Conservation (phyloP, 2,113 vertebrate genomes). For the Tragelaphus strepsiceros region DNA sequence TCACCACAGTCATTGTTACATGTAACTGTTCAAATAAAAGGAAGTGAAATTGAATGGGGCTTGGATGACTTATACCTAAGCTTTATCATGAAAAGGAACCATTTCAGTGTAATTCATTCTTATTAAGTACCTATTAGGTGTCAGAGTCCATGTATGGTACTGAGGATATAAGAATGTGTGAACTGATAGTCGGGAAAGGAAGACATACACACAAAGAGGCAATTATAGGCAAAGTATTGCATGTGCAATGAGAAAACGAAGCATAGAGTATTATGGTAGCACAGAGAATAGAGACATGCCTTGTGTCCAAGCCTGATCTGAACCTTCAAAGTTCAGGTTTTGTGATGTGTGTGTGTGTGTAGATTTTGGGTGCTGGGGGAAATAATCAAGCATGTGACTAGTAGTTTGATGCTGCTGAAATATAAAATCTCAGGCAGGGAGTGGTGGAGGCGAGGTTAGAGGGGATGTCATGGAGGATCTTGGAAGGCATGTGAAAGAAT, state of each 20-base stretch:
- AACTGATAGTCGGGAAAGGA: background rate
- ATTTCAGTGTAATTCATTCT: slow-evolving; percentile 6
- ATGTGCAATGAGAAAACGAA: background rate
- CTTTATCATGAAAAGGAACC: background rate
- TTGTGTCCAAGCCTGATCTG: background rate
- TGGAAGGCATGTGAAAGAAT: background rate
- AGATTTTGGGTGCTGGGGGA: background rate
- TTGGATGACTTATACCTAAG: background rate
- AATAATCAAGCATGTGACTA: background rate
- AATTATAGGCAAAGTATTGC: background rate
- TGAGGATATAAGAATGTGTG: background rate
- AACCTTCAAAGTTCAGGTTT: background rate
- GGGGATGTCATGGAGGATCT: background rate
- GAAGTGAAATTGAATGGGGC: background rate
- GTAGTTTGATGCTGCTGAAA: background rate
- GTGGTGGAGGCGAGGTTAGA: background rate
- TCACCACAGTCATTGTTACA: background rate
- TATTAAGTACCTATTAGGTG: background rate
- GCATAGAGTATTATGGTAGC: background rate
- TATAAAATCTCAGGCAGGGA: background rate
- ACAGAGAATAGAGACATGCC: background rate
- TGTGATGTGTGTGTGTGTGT: background rate
- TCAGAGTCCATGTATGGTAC: background rate
- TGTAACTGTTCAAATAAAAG: slow-evolving; percentile 2
- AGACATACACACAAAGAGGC: background rate